These are phyloP conservation scores for Romanogobio albipinnatus DNA, from an alignment of 2,113 vertebrate genomes.

Conservation along the genomic window DNA sequence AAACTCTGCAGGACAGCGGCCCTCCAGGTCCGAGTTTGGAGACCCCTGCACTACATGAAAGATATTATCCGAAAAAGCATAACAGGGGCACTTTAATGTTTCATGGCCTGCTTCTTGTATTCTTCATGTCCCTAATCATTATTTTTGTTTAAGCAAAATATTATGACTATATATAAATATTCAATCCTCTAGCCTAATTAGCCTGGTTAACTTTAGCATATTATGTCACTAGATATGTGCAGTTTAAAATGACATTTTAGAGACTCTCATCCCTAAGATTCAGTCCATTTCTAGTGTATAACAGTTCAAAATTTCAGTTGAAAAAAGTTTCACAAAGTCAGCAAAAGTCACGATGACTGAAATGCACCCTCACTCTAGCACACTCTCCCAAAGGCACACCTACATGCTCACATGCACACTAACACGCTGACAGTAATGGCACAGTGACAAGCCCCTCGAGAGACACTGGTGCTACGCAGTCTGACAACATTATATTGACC, in stretches of 20 bases:
- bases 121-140: neutral
- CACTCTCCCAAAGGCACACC: neutral
- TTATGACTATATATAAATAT: too few species aligned
- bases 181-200: too few species aligned
- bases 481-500: neutral
- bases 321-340: neutral
- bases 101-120: neutral
- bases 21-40: too few species aligned
- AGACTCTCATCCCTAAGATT: neutral
- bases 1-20: too few species aligned
- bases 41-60: too few species aligned
- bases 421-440: conserved; percentile 21
- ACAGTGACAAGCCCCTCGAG: conserved; percentile 17
- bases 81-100: neutral
- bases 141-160: neutral
- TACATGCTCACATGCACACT: neutral
- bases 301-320: neutral
- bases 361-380: neutral
- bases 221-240: neutral
- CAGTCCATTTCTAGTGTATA: neutral
- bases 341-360: neutral
- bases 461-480: neutral
- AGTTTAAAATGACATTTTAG: neutral
- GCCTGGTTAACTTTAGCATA: too few species aligned
- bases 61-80: too few species aligned